These are phyloP conservation scores for Lutjanus erythropterus DNA, from an alignment of 2,113 vertebrate species.

Conservation along the genomic window DNA sequence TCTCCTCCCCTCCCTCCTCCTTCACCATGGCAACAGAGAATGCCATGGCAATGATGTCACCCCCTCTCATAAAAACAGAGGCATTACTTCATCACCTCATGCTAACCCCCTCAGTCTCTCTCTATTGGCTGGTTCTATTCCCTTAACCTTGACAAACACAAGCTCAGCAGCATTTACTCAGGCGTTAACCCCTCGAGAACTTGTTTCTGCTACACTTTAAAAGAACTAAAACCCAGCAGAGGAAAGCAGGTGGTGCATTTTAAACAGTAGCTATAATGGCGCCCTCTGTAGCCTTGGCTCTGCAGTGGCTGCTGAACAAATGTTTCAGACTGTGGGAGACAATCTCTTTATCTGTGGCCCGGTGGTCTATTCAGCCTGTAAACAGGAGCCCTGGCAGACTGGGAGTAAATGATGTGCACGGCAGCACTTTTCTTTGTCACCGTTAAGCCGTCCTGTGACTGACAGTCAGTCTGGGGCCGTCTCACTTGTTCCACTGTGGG, in stretches of 20 bases:
- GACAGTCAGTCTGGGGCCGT: constrained; percentile 40
- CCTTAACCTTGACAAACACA: constrained; percentile 44
- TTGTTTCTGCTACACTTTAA: constrained; percentile 12
- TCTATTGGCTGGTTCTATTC: constrained; percentile 38
- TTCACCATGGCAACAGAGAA: constrained; percentile 69
- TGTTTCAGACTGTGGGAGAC: constrained; percentile 31
- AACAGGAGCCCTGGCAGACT: constrained; percentile 47
- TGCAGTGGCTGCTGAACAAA: constrained; percentile 33
- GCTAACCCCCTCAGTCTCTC: constrained; percentile 33
- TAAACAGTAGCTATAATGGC: constrained; percentile 33
- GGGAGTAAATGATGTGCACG: constrained; percentile 53
- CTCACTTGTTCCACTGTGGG: constrained; percentile 58
- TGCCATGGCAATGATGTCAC: constrained; percentile 80
- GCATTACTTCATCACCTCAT: constrained; percentile 79
- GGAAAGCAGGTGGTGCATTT: constrained; percentile 37
- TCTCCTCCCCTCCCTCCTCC: background rate
- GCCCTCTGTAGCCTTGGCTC: constrained; percentile 26
- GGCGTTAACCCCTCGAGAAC: constrained; percentile 41
- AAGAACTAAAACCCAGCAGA: background rate
- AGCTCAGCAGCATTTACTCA: constrained; percentile 51
- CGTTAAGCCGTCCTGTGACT: constrained; percentile 63
- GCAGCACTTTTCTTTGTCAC: constrained; percentile 79
- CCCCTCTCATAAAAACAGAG: constrained; percentile 37
- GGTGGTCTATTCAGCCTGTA: constrained; percentile 56
- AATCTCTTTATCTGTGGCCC: constrained; percentile 44